Evolutionary conservation across 2,113 vertebrate species (phyloP).

Genomic region (Argyrosomus japonicus): DNA sequence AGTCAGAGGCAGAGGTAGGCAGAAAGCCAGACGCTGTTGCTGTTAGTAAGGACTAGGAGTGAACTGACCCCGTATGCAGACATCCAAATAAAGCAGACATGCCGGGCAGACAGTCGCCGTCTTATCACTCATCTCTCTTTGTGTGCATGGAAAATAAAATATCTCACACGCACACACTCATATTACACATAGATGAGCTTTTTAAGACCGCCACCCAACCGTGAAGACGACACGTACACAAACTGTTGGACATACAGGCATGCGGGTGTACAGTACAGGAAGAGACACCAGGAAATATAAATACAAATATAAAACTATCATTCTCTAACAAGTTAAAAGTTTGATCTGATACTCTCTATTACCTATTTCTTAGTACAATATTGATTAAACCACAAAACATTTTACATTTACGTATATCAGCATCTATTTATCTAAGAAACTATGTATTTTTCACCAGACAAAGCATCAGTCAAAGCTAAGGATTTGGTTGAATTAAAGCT

Average conservation of each 20-base stretch:
- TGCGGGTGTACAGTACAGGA: background rate
- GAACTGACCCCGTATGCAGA: slow-evolving; percentile 26
- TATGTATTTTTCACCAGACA: too few species aligned
- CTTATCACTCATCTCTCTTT: slow-evolving; percentile 66
- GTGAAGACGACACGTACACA: slow-evolving; percentile 16
- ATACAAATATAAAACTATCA: background rate
- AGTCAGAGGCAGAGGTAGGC: slow-evolving; percentile 28
- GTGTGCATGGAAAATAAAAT: slow-evolving; percentile 66
- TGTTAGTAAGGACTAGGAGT: slow-evolving; percentile 19
- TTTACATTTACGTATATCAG: too few species aligned
- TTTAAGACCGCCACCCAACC: slow-evolving; percentile 31
- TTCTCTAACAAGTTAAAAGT: background rate
- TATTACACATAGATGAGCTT: slow-evolving; percentile 49
- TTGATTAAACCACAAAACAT: too few species aligned
- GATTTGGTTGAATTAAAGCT: background rate
- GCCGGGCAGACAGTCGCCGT: slow-evolving; percentile 50
- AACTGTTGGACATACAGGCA: slow-evolving; percentile 25
- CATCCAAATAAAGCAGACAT: slow-evolving; percentile 65
- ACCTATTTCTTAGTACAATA: too few species aligned
- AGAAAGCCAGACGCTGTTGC: slow-evolving; percentile 22
- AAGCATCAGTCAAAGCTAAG: too few species aligned
- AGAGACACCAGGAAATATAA: background rate
- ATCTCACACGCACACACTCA: slow-evolving; percentile 37
- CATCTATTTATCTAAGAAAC: too few species aligned
- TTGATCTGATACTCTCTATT: background rate